Conservation (phyloP, 2,113 vertebrate genomes). For the Todiramphus saurophagus region DNA sequence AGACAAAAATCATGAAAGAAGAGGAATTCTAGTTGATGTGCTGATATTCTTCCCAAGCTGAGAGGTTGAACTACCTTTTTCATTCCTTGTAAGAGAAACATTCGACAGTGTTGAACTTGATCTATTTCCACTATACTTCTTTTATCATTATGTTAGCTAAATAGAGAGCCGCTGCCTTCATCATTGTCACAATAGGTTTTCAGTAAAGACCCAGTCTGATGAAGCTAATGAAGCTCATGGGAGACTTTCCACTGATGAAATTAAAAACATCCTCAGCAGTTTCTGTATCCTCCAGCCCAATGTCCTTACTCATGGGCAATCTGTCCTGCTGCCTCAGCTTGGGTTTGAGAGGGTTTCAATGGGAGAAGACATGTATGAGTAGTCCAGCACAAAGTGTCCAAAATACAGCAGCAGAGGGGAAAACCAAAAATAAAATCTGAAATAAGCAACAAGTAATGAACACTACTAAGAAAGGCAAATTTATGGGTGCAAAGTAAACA, state of each 20-base stretch:
- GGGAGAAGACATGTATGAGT: neutral
- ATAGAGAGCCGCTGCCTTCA: neutral
- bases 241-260: neutral
- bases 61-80: neutral
- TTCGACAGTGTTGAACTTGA: neutral
- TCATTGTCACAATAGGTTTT: neutral
- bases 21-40: neutral
- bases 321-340: neutral
- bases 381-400: neutral
- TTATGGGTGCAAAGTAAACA: neutral
- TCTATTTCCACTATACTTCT: neutral
- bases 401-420: neutral
- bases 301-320: neutral
- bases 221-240: neutral
- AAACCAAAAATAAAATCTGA: neutral
- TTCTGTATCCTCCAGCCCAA: neutral
- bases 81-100: neutral
- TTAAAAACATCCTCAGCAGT: neutral
- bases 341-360: neutral
- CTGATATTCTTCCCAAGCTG: neutral
- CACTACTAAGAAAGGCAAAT: neutral
- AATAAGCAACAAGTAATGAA: neutral
- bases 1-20: neutral
- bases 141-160: neutral
- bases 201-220: neutral